Evolutionary conservation across 1,140 invertebrate species (phyloP).

Genomic region (Drosophila auraria): DNA sequence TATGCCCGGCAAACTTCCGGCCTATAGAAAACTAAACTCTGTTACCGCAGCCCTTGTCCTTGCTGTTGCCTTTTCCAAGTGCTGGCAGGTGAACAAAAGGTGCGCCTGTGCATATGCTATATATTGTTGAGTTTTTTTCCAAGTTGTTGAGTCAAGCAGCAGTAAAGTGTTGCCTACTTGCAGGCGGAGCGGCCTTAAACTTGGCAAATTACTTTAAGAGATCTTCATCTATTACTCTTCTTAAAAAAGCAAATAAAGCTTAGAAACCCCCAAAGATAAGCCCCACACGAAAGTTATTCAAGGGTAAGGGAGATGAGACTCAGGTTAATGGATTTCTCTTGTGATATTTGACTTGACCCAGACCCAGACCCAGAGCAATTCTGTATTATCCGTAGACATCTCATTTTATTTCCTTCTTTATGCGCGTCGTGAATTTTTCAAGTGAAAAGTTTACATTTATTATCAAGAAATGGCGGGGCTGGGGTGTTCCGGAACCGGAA

Average conservation of each 20-base stretch:
- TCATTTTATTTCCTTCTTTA: conserved; percentile 65
- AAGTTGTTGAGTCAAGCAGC: conserved; percentile 48
- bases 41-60: conserved; percentile 27
- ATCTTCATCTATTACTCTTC: conserved; percentile 4
- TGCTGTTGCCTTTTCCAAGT: conserved; percentile 50
- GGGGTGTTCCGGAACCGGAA: not conserved
- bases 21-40: conserved; percentile 67
- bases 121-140: conserved; percentile 32
- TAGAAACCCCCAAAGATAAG: conserved; percentile 40
- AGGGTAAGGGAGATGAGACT: conserved; percentile 50
- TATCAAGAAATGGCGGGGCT: conserved; percentile 38
- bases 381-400: conserved; percentile 46
- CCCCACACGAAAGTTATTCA: conserved; percentile 42
- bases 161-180: conserved; percentile 59
- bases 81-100: conserved; percentile 60
- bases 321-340: conserved; percentile 81
- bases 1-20: conserved; percentile 74
- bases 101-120: conserved; percentile 70
- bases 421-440: conserved; percentile 57
- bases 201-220: conserved; percentile 54
- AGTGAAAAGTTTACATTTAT: conserved; percentile 81
- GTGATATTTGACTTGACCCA: conserved; percentile 70
- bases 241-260: conserved; percentile 6
- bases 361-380: conserved; percentile 26
- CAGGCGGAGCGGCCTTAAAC: conserved; percentile 59